Evolutionary conservation across 2,797 vertebrate species (phyloP).

Genomic region (Ciconia nigra): DNA sequence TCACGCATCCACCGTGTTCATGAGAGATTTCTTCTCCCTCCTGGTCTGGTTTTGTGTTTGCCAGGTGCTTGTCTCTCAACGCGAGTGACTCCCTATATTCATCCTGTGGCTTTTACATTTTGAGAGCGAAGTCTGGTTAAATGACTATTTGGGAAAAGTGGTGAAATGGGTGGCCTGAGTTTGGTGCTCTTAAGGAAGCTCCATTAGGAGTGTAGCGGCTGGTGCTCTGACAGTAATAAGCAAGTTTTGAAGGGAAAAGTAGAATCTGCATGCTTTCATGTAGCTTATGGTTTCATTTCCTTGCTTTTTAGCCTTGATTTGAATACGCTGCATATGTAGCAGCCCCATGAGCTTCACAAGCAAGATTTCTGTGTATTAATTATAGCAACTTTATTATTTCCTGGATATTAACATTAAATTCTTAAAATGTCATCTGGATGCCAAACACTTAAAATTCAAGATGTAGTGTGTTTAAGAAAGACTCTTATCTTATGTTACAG

Average conservation of each 20-base stretch:
- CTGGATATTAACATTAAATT: conserved; percentile 35
- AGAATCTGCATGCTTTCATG: conserved; percentile 31
- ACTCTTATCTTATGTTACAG: conserved; percentile 51
- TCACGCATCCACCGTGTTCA: rapidly evolving
- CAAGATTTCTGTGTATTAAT: conserved; percentile 20
- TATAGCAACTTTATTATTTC: conserved; percentile 45
- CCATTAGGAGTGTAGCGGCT: background rate
- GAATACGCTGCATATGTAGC: background rate
- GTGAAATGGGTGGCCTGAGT: background rate
- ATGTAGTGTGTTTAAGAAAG: conserved; percentile 41
- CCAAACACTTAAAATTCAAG: conserved; percentile 68
- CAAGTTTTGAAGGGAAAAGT: conserved; percentile 10
- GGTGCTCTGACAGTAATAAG: background rate
- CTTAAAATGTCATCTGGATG: conserved; percentile 60
- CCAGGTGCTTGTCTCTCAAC: background rate
- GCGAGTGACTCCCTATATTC: background rate
- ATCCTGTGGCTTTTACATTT: background rate
- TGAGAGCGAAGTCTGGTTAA: background rate
- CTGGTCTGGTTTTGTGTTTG: background rate
- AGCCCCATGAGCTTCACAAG: background rate
- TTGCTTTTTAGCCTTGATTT: conserved; percentile 24
- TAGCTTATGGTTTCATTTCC: background rate
- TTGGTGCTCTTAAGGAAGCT: background rate
- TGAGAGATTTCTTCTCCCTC: background rate
- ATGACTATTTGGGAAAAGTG: background rate